Base-by-base conservation (phyloP, 2,797 vertebrate genomes). In the Buphagus erythrorhynchus region DNA sequence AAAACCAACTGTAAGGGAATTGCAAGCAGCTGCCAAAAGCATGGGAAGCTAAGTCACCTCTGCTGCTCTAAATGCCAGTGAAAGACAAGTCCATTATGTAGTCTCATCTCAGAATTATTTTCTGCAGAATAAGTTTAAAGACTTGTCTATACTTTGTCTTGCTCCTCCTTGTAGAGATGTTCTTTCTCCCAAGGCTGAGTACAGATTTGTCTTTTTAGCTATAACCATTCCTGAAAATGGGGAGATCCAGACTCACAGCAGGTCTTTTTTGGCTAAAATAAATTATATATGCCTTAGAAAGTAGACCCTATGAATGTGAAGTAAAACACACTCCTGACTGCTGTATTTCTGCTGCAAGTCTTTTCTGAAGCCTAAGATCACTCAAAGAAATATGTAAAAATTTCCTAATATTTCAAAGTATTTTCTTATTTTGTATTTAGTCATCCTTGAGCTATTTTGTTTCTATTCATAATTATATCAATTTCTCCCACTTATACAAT, bases 91-190 rank as follows among this genome's bases (percentile, higher is more conserved):
- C 28, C 13, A 16, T 55, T 29, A 15, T 13, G 11, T 22, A 54
- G n/a, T 26, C n/a, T 71, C 20, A 36, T 31, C n/a, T 66, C 4
- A 0, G 20, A 69, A 4, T 35, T 36, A 54, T 54, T 57, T 66
- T 63, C 52, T 78, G 26, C 45, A 71, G 14, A 46, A 25, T 33
- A 48, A 40, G 16, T 61, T 67, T 80, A 48, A 83, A 65, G 29
- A 52, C 12, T 69, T 76, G 14, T 20, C 51, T 62, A 49, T 16
- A 15, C 14, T 77, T 84, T 4, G 6, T 31, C 40, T 87, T 0
- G 0, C 5, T 49, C 7, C 8, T 81, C 18, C 25, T 18, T 45
- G 14, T 33, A 13, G 14, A 6, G 14, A 11, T 46, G 6, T 42
- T 76, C 15, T 12, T 69, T 57, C 31, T 65, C 9, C 16, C 49